Evolutionary conservation across 2,113 vertebrate genomes (phyloP), one percentile per base, ranked within the genome.

Genomic region (Tachuris rubrigastra): DNA sequence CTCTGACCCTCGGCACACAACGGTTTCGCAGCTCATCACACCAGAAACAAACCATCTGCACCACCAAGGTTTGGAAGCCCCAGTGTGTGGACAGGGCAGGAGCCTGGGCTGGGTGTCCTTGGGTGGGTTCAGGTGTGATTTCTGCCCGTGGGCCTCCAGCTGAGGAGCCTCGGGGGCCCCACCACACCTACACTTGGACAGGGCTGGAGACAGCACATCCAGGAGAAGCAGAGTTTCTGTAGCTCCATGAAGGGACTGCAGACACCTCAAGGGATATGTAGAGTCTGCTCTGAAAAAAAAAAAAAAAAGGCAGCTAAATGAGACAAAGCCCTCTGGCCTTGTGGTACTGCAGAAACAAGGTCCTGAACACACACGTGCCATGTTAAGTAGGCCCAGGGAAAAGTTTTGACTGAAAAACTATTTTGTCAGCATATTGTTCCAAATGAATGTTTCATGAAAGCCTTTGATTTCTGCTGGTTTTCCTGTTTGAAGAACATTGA

Each of bases 111-210:
- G 55, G 35, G 5, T 5, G 25, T 4, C 2, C 46, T 47, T 59
- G 30, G 24, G 17, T 77, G 85, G 23, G 20, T 63, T 21, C n/a
- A 17, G 4, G 3, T 12, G 37, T 58, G 24, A 37, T 50, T 33
- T 68, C 28, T 83, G 50, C 24, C 37, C 1, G 0, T 7, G 5
- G 0, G 30, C 27, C 63, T 73, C 4, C 55, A 56, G 67, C 52
- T 1, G 0, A 58, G 58, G n/a, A 68, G 3, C 9, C 18, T 71
- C 27, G 52, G 65, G 49, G 62, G 49, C 66, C 63, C n/a, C 46
- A 39, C 47, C n/a, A 10, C n/a, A 5, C 27, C 31, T 4, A 0
- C 0, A 1, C n/a, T 49, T 27, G 33, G 23, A 0, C 55, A 14
- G 5, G 44, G 18, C 9, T 10, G 0, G 6, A 31, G 28, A 28